Percentiles rank a stretch among this genome's conserved stretches.
These are phyloP conservation scores for Drosophila murphyi DNA, from an alignment of 1,140 invertebrate genomes.

Conservation along the genomic window DNA sequence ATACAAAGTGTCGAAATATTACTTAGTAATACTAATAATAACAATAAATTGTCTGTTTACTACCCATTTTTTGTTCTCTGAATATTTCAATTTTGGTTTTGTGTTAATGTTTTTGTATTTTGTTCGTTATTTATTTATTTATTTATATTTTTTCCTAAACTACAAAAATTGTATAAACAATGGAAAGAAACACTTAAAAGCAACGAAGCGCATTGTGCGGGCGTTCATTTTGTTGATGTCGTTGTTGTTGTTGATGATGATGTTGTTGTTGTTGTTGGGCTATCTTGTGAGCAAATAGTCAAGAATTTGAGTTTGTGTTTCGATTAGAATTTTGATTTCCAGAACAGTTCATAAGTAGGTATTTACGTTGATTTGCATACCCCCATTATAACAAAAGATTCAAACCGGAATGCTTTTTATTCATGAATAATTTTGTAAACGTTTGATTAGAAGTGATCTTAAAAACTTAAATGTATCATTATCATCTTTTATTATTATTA, in stretches of 20 bases:
- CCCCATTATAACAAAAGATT: background rate
- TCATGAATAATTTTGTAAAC: no score
- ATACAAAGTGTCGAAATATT: constrained; percentile 57
- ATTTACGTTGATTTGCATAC: background rate
- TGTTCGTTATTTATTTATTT: constrained; percentile 9
- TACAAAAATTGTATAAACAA: constrained; percentile 58
- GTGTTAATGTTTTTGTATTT: constrained; percentile 6
- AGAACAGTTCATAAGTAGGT: background rate
- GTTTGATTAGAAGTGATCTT: no score
- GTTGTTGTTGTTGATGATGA: background rate
- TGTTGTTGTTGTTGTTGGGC: background rate
- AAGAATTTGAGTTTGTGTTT: constrained; percentile 18
- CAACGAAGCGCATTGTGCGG: constrained; percentile 35
- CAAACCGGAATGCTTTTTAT: background rate
- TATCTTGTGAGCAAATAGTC: constrained; percentile 35
- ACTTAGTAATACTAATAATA: constrained; percentile 76
- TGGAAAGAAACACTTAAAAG: constrained; percentile 29
- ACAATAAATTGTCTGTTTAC: constrained; percentile 54
- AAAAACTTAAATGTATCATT: no score
- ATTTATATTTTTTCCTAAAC: constrained; percentile 49
- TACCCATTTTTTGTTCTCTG: constrained; percentile 6
- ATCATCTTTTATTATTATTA: no score
- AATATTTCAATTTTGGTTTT: constrained; percentile 22
- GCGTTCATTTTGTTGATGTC: constrained; percentile 17
- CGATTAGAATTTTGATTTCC: constrained; percentile 7